These are phyloP conservation scores for human (Homo sapiens) DNA, from an alignment of 2,113 vertebrate species.

Conservation along the genomic window GRCh38 chr11:112732001-112732500, in stretches of 20 bases:
- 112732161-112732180: not conserved
- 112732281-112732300: not conserved
- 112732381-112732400: not conserved
- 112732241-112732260: not conserved
- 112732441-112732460: not conserved
- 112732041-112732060: not conserved
- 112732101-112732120: not conserved
- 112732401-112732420: fast-evolving
- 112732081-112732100: fast-evolving
- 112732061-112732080: not conserved
- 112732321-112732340: not conserved
- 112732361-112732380: not conserved
- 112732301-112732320: not conserved
- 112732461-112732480: not conserved
- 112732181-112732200: not conserved
- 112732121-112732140: not conserved
- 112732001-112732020: not conserved
- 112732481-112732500: not conserved
- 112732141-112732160: not conserved
- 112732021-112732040: not conserved
- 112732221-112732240: constrained; percentile 20
- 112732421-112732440: not conserved
- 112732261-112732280: constrained; percentile 32
- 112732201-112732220: not conserved
- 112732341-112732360: not conserved